Evolutionary conservation across 2,113 vertebrate genomes (phyloP).

Genomic region (Apistogramma diplotaenia): DNA sequence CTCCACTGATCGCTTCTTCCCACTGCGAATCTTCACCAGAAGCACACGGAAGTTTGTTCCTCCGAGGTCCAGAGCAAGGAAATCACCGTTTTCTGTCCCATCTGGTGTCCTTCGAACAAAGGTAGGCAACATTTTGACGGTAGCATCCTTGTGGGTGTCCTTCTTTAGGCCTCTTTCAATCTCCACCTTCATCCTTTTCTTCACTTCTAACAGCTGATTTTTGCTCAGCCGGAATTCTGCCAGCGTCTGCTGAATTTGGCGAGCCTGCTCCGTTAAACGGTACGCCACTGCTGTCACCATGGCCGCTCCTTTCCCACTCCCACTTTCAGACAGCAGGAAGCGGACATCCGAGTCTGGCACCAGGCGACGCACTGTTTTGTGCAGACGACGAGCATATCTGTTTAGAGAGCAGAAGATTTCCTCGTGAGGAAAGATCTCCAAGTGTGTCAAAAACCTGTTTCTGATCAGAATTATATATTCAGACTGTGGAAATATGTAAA

Average conservation of each 20-base stretch:
- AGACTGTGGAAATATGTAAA: not conserved
- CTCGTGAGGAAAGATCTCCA: not conserved
- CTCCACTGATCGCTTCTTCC: conserved; percentile 90
- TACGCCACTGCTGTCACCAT: conserved; percentile 96
- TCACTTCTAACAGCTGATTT: conserved; percentile 89
- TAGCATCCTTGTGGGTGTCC: conserved; percentile 79
- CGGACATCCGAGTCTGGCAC: conserved; percentile 93
- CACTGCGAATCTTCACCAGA: conserved; percentile 95
- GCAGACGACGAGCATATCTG: conserved; percentile 92
- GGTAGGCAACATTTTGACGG: conserved; percentile 95
- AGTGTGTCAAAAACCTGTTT: not conserved
- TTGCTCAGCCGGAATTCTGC: conserved; percentile 87
- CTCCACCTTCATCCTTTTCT: conserved; percentile 88
- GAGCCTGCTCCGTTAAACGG: conserved; percentile 87
- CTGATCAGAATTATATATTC: not conserved
- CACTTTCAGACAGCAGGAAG: conserved; percentile 95
- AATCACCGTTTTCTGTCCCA: conserved; percentile 95
- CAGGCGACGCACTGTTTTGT: conserved; percentile 92
- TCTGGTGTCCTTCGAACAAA: conserved; percentile 91
- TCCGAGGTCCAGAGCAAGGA: conserved; percentile 94
- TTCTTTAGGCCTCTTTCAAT: conserved; percentile 88
- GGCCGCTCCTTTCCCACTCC: conserved; percentile 92
- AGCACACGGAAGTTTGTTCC: conserved; percentile 97
- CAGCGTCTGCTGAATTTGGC: conserved; percentile 89
- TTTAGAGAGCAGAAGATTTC: not conserved